Evolutionary conservation across 2,113 vertebrate species (phyloP).

Genomic region (Sula dactylatra): DNA sequence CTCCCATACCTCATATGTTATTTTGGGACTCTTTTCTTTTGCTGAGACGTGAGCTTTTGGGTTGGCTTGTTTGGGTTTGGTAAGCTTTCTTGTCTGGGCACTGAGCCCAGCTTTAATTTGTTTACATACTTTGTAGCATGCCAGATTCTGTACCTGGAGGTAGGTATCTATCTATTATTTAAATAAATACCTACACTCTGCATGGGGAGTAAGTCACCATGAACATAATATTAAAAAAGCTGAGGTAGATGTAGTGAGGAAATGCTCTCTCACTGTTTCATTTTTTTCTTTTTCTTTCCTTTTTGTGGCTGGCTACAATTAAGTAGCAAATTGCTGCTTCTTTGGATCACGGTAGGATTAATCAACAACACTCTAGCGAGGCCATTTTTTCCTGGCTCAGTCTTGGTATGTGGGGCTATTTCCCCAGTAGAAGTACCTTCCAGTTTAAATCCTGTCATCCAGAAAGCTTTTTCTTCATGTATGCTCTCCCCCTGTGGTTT

Average conservation of each 20-base stretch:
- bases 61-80: background rate
- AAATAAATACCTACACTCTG: background rate
- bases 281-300: background rate
- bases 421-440: constrained; percentile 43
- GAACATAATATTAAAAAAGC: background rate
- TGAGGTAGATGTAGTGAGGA: background rate
- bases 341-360: constrained; percentile 1
- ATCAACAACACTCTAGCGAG: background rate
- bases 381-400: background rate
- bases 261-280: background rate
- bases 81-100: background rate
- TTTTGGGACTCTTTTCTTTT: background rate
- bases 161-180: background rate
- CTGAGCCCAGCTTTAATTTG: constrained; percentile 24
- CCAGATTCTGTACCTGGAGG: background rate
- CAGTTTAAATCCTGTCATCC: constrained; percentile 39
- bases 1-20: background rate
- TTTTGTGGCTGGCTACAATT: background rate
- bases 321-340: background rate
- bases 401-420: constrained; percentile 19
- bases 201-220: background rate
- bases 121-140: background rate
- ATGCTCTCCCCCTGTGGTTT: constrained; percentile 47
- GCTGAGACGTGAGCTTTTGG: background rate
- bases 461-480: constrained; percentile 45